Evolutionary conservation across 1,140 invertebrate species (phyloP), one percentile per base, ranked within the genome.

Genomic region (Solenopsis invicta): DNA sequence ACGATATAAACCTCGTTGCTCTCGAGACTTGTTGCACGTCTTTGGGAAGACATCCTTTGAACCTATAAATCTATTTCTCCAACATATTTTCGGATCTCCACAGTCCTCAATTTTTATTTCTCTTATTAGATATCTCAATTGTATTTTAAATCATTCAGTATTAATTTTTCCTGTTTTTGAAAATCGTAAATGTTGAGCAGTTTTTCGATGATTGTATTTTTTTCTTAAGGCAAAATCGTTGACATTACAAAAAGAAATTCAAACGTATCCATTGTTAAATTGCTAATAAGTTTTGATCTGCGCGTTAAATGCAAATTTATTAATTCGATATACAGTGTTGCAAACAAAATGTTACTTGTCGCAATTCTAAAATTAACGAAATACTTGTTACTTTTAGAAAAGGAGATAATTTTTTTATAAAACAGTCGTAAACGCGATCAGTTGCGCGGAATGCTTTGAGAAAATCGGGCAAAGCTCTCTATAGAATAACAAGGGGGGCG

Each of bases 401-500:
- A 72, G 13, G 6, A 13, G 29, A 75, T 61, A 84, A 24, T 18
- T 62, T 61, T 61, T 82, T 61, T 75, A 61, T 59, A 84, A 74
- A 75, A 12, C 37, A 71, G n/a, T 52, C 29, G 41, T 45, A 78
- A 64, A 45, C 24, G 56, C 61, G 76, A 8, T 2, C 24, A 18
- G 12, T 74, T 56, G 67, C 24, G 67, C 66, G 34, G 37, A 56
- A 29, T n/a, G 80, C 80, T 84, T 75, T 61, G 80, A 84, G 80
- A 59, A 84, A 84, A 74, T 84, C 80, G 80, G 69, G 69, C 69
- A 84, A 84, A 84, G 69, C 69, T 24, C 80, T 84, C 80, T 74
- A 50, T 62, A 24, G 48, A 84, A 84, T 74, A 75, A 84, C 29
- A 84, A 18, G 69, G 67, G 64, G 24, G 54, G 2, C 13, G 78